Conservation (phyloP, 2,888 invertebrate genomes). For the Eupithecia pulchellata region DNA sequence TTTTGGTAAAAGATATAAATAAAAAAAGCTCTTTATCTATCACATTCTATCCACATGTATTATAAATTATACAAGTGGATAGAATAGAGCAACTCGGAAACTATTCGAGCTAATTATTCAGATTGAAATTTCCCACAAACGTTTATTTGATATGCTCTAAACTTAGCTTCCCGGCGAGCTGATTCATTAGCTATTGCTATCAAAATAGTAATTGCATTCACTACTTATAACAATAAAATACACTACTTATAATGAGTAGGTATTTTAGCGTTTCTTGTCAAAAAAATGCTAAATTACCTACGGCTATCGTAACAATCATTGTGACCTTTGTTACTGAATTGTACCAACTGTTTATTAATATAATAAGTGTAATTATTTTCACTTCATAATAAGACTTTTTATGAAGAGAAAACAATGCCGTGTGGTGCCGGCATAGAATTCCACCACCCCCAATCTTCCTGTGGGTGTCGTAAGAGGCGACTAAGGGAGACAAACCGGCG, state of each 20-base stretch:
- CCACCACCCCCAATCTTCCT: no score
- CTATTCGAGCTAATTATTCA: conserved; percentile 38
- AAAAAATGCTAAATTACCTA: background rate
- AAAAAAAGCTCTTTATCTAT: no score
- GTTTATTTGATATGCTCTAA: conserved; percentile 38
- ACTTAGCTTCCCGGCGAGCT: conserved; percentile 11
- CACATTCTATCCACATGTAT: no score
- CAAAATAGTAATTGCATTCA: background rate
- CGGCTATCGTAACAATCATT: background rate
- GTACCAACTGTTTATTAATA: background rate
- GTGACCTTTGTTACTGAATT: background rate
- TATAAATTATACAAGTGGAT: background rate
- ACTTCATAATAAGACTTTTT: no score
- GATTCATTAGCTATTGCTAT: background rate
- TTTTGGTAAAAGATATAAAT: no score
- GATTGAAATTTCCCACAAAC: conserved; percentile 35
- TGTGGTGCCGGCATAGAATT: no score
- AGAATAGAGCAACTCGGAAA: conserved; percentile 20
- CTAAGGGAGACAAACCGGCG: no score
- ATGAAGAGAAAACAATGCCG: no score
- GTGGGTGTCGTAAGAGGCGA: no score
- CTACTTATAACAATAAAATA: no score
- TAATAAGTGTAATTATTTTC: background rate
- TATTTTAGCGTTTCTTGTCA: background rate
- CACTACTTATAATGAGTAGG: no score